phyloP scores from a whole-genome alignment of 2,113 vertebrate species.

The Tautogolabrus adspersus region DNA sequence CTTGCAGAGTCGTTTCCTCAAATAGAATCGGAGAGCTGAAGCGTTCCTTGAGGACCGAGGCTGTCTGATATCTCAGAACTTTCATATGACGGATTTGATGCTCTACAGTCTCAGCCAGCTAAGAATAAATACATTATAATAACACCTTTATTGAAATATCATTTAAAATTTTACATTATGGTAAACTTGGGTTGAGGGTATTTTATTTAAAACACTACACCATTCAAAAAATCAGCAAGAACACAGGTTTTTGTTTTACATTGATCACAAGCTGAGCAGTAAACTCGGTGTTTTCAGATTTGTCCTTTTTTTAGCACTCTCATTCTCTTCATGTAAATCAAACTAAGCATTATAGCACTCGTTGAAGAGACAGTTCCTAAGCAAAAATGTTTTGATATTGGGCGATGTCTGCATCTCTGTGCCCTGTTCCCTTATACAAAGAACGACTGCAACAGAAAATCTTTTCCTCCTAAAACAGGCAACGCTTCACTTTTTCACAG shows the following conservation, averaged over 20 bases:
- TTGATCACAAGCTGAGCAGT: background rate
- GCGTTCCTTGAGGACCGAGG: conserved; percentile 39
- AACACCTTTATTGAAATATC: background rate
- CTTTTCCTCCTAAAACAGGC: conserved; percentile 10
- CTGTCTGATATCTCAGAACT: conserved; percentile 46
- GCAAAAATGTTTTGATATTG: conserved; percentile 24
- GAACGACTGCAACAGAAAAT: background rate
- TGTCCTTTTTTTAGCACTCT: background rate
- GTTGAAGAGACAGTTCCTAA: conserved; percentile 14
- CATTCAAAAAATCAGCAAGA: background rate
- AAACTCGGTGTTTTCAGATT: background rate
- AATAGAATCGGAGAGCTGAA: conserved; percentile 53
- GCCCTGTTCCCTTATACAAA: conserved; percentile 1
- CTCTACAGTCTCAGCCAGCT: conserved; percentile 20
- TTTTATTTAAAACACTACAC: background rate
- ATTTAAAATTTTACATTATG: background rate
- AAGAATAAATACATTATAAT: conserved; percentile 23
- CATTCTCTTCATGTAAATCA: conserved; percentile 31
- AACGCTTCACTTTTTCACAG: conserved; percentile 27
- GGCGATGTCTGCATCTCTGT: conserved; percentile 17
- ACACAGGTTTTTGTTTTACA: background rate
- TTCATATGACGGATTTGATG: conserved; percentile 19
- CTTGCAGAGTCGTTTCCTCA: conserved; percentile 24
- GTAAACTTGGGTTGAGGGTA: background rate
- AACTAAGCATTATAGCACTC: conserved; percentile 37